Evolutionary conservation across 2,113 vertebrate species (phyloP), one percentile per base, ranked within the genome.

Genomic region (Ciconia stormi): DNA sequence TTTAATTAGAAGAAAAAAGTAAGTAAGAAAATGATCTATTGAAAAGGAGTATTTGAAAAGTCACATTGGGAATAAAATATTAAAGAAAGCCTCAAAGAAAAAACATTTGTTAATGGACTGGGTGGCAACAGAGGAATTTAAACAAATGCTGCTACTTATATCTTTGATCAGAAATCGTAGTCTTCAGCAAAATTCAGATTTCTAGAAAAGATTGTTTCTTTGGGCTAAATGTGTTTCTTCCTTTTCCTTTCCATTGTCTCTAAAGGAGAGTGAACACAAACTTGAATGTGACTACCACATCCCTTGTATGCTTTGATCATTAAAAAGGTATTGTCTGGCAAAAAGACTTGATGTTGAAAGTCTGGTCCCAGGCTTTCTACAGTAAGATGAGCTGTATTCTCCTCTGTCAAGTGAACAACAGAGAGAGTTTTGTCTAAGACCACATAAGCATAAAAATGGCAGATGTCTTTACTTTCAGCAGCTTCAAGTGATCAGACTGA

Each of bases 291-390:
- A 97, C 97, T 98, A 96, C 96, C 94, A 98, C 95, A 97, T 98
- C 93, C 87, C 87, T 97, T 95, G 95, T 97, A 87, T 92, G 62
- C 98, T 99, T 99, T 99, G 98, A 99, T 99, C 98, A 97, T 55
- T 92, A 82, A 93, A 94, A 80, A 95, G 42, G 92, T 96, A 99
- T 99, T 99, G 98, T 99, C 97, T 98, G 80, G 63, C 56, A 96
- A 91, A 84, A 96, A 96, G 90, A 89, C 79, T 95, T 88, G 93
- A 97, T 98, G 98, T 97, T 98, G 97, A 98, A 98, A 97, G 93
- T 53, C 92, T 91, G n/a, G 86, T 82, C 94, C 76, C 96, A 94
- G 61, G 55, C 92, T 98, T 95, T 97, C 93, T 94, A 50, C 58
- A 97, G 97, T 97, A 98, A 98, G 86, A 95, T 72, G 98, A 99